Base-by-base conservation (phyloP, 2,797 vertebrate genomes). In the Helicolenus hilgendorfi region DNA sequence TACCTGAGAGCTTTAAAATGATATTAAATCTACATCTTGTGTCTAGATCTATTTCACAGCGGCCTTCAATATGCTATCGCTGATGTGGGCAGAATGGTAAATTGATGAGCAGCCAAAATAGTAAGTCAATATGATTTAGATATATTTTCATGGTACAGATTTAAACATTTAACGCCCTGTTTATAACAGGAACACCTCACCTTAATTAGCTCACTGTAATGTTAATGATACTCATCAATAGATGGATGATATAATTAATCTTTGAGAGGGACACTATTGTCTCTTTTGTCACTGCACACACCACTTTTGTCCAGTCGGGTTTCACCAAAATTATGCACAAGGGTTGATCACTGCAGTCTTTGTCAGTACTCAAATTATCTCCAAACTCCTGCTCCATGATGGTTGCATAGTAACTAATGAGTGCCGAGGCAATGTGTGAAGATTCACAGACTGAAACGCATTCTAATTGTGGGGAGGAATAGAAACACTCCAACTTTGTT, bases 1-100 rank as follows among this genome's bases (percentile, higher is more conserved):
- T 70, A 87, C 80, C 75, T 77, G 76, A 90, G 60, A 90, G 89
- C 72, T 91, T 83, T 69, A 81, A 81, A 94, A 94, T 86, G 1
- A 80, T 89, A 88, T 87, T 77, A 92, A 83, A 64, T 84, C 75
- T 83, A 36, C 76, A 75, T 90, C 33, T 78, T 73, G 69, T 76
- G 69, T 83, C 60, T 86, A 22, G 80, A 79, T 91, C 72, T 75
- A 77, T 93, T 86, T 86, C 62, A 79, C 68, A 72, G 81, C 45
- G 63, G 71, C 60, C 63, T 41, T 36, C 35, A 71, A 24, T 62
- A 58, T 72, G 72, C 2, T 71, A 24, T 33, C 53, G 49, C 26
- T 71, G 53, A 77, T 62, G 49, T 81, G 55, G 81, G 71, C 60
- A 79, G 22, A 79, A 36, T 15, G 73, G 11, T 22, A 27, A 74